phyloP scores from a whole-genome alignment of 2,797 vertebrate genomes.

The Eulemur coronatus region DNA sequence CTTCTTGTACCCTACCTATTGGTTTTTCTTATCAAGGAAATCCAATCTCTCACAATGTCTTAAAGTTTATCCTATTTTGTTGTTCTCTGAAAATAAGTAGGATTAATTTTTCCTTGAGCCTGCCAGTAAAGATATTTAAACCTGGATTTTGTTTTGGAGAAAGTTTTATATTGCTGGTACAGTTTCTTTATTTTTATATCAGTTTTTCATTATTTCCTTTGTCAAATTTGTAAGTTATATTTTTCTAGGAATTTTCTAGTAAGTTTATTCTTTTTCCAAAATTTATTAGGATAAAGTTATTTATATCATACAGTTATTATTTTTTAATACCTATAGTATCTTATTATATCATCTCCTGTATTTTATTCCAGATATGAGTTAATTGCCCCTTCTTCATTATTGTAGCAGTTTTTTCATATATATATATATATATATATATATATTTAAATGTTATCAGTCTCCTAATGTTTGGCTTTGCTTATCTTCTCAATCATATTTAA shows the following conservation, averaged over 20 bases:
- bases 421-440: no score
- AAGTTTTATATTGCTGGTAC: neutral
- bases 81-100: neutral
- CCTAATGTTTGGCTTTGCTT: neutral
- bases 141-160: neutral
- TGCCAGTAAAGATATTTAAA: neutral
- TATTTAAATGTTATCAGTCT: neutral
- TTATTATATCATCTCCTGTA: neutral
- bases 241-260: neutral
- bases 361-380: neutral
- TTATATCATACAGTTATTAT: neutral
- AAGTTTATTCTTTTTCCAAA: neutral
- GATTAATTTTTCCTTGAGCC: neutral
- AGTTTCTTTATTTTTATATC: neutral
- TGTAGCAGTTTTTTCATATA: neutral
- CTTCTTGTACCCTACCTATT: neutral
- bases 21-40: neutral
- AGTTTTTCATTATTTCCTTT: neutral
- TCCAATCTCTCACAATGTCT: neutral
- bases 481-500: neutral
- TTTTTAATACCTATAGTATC: neutral
- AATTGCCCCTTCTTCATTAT: neutral
- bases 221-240: neutral
- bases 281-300: neutral
- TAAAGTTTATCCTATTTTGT: neutral